Percentiles rank a stretch among this genome's conserved stretches.
Evolutionary conservation across 2,797 vertebrate species (phyloP).

Genomic region (Falco biarmicus): DNA sequence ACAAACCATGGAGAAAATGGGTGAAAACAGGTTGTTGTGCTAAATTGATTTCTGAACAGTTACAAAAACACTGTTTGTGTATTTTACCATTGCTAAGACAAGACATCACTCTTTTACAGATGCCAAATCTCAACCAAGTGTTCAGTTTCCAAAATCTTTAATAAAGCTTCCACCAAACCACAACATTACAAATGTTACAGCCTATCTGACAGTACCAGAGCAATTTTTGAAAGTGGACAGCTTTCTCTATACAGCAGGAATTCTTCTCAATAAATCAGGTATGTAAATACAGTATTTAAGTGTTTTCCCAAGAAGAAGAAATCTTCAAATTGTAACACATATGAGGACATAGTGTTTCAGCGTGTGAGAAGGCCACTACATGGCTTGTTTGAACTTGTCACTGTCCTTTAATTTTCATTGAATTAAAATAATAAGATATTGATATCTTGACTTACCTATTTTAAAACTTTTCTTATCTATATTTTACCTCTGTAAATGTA

Average conservation of each 20-base stretch:
- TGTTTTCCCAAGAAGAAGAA: background rate
- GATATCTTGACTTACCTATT: background rate
- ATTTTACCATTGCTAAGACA: background rate
- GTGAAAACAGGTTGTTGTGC: background rate
- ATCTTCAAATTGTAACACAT: background rate
- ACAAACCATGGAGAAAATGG: background rate
- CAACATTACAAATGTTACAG: constrained; percentile 82
- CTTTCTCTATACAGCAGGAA: constrained; percentile 78
- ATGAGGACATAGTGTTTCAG: background rate
- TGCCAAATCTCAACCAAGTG: constrained; percentile 79
- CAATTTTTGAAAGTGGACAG: constrained; percentile 78
- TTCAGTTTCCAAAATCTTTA: constrained; percentile 88
- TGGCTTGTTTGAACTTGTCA: background rate
- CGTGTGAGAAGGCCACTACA: background rate
- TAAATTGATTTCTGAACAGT: background rate
- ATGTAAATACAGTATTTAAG: background rate
- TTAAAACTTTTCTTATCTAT: background rate
- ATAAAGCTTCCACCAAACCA: constrained; percentile 82
- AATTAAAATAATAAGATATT: background rate
- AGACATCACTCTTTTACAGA: constrained; percentile 77
- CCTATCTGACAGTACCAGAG: constrained; percentile 85
- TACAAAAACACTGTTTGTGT: background rate
- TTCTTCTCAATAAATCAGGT: constrained; percentile 86
- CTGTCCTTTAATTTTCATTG: background rate
- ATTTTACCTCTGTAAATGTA: background rate